These are phyloP conservation scores for Riparia riparia DNA, from an alignment of 2,113 vertebrate species.

Conservation along the genomic window DNA sequence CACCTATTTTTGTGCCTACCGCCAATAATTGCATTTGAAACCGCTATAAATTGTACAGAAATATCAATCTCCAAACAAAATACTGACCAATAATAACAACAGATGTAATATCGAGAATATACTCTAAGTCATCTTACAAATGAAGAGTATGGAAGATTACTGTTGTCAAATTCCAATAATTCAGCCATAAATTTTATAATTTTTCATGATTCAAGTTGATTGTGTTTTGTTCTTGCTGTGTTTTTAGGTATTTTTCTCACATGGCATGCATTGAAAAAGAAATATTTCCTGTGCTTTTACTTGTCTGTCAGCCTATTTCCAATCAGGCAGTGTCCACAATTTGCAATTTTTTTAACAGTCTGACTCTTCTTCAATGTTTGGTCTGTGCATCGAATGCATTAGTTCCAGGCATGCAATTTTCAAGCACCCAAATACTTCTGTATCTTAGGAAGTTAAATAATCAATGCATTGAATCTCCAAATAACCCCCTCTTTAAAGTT, in stretches of 20 bases:
- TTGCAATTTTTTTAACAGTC: not conserved
- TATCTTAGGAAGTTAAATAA: conserved; percentile 15
- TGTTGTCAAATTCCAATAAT: not conserved
- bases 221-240: not conserved
- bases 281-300: not conserved
- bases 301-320: not conserved
- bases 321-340: not conserved
- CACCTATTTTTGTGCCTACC: not conserved
- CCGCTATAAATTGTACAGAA: not conserved
- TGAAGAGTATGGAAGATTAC: not conserved
- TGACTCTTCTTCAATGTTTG: not conserved
- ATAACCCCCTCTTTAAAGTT: not conserved
- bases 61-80: not conserved
- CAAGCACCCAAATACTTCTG: not conserved
- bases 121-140: not conserved
- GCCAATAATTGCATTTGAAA: not conserved
- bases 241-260: not conserved
- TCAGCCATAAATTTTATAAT: not conserved
- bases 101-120: not conserved
- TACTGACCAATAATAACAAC: not conserved
- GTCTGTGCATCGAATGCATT: not conserved
- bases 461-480: not conserved
- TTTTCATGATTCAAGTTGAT: not conserved
- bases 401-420: not conserved
- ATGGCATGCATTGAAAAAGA: not conserved